Base-by-base conservation (phyloP, 2,113 vertebrate species). In the Dermatemys mawii region DNA sequence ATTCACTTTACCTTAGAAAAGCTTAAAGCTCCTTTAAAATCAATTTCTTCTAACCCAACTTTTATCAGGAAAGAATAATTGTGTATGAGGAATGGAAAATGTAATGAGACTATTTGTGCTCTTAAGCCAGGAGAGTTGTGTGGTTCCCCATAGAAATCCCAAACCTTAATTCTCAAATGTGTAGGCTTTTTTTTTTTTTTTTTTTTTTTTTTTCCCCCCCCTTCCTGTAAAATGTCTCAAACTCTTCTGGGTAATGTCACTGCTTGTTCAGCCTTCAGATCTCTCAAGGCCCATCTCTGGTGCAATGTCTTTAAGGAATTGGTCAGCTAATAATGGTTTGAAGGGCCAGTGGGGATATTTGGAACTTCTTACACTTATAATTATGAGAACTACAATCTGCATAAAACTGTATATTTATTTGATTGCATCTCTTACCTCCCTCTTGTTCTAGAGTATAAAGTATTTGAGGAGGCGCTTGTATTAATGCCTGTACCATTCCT, bases 1-100 rank as follows among this genome's bases (percentile, higher is more conserved):
- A 83, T 79, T 92, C 46, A 19, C 2, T 95, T 94, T 22, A 19
- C 17, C 85, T 82, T 13, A 86, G 32, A 81, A 88, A 67, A 41
- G 35, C 19, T 19, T 73, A 27, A 60, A 89, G 9, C 10, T 57
- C 22, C 8, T n/a, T n/a, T n/a, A n/a, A n/a, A n/a, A n/a, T n/a
- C n/a, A n/a, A n/a, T n/a, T n/a, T n/a, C n/a, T n/a, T n/a, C n/a
- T n/a, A n/a, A n/a, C n/a, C n/a, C n/a, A n/a, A n/a, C n/a, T n/a
- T n/a, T n/a, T n/a, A n/a, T n/a, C 11, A 11, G 4, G 8, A 35
- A 60, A 48, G 53, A 75, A 38, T 87, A 85, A 10, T 57, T 81
- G 70, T 84, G 90, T 7, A 26, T 38, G 78, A 78, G 11, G n/a
- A 76, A 29, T 2, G 27, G 79, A 86, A 41, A 55, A 44, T 82